phyloP scores from a whole-genome alignment of 2,113 vertebrate genomes.

The Plecotus auritus region DNA sequence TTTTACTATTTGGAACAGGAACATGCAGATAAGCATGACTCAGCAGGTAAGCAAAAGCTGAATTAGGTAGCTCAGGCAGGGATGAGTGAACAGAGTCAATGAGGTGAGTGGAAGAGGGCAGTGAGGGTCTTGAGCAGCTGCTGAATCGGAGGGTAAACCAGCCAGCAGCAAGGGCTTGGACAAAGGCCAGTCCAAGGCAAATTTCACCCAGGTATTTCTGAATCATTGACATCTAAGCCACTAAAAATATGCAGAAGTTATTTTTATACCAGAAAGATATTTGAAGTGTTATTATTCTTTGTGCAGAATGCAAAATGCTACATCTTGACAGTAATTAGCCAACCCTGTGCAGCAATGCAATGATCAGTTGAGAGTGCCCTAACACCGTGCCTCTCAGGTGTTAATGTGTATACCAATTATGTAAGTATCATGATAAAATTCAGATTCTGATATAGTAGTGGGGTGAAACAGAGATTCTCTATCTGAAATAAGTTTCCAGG shows the following conservation, averaged over 20 bases:
- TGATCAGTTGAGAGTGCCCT: not conserved
- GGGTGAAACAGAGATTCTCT: not conserved
- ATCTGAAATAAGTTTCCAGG: not conserved
- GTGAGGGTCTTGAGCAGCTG: not conserved
- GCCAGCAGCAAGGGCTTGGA: not conserved
- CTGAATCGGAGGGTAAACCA: not conserved
- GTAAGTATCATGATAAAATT: not conserved
- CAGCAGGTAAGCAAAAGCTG: not conserved
- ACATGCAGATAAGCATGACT: not conserved
- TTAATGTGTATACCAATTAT: not conserved
- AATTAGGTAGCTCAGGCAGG: not conserved
- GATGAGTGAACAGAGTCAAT: not conserved
- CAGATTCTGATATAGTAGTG: not conserved
- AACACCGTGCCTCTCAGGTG: not conserved
- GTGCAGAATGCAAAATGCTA: not conserved
- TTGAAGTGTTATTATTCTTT: conserved; percentile 25
- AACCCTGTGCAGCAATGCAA: not conserved
- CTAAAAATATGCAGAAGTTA: not conserved
- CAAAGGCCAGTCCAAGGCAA: not conserved
- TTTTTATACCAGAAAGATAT: not conserved
- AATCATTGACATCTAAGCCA: not conserved
- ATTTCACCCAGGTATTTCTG: not conserved
- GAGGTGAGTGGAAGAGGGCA: not conserved
- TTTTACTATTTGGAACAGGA: not conserved
- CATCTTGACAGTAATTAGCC: not conserved